Evolutionary conservation across 2,888 invertebrate species (phyloP).

Genomic region (Dicranocentrus wangi): DNA sequence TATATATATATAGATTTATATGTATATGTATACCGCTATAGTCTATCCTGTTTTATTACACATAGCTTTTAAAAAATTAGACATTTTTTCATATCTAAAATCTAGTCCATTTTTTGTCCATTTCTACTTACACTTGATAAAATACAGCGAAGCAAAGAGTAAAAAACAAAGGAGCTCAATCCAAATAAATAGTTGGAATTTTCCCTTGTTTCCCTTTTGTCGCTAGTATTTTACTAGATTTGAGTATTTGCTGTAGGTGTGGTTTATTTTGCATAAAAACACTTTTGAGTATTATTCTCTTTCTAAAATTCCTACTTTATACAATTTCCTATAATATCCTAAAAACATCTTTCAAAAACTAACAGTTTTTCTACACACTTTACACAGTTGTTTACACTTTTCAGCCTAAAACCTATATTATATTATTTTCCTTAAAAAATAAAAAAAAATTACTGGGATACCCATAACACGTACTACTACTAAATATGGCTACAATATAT

Average conservation of each 20-base stretch:
- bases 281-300: neutral
- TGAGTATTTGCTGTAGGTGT: slow-evolving; percentile 56
- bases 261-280: slow-evolving; percentile 23
- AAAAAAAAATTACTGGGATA: too few relatives aligned
- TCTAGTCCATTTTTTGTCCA: too few relatives aligned
- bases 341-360: too few relatives aligned
- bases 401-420: too few relatives aligned
- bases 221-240: slow-evolving; percentile 28
- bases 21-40: neutral
- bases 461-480: too few relatives aligned
- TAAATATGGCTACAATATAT: too few relatives aligned
- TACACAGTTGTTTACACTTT: too few relatives aligned
- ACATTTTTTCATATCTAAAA: slow-evolving; percentile 28
- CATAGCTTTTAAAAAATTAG: slow-evolving; percentile 21
- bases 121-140: slow-evolving; percentile 34
- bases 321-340: neutral
- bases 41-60: neutral
- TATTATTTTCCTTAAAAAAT: too few relatives aligned
- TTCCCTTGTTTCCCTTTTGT: too few relatives aligned
- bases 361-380: too few relatives aligned
- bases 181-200: too few relatives aligned
- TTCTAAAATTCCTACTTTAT: neutral
- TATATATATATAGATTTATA: neutral
- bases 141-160: neutral
- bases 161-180: too few relatives aligned